Conservation (phyloP, 1,140 invertebrate genomes). For the Hyles euphorbiae region DNA sequence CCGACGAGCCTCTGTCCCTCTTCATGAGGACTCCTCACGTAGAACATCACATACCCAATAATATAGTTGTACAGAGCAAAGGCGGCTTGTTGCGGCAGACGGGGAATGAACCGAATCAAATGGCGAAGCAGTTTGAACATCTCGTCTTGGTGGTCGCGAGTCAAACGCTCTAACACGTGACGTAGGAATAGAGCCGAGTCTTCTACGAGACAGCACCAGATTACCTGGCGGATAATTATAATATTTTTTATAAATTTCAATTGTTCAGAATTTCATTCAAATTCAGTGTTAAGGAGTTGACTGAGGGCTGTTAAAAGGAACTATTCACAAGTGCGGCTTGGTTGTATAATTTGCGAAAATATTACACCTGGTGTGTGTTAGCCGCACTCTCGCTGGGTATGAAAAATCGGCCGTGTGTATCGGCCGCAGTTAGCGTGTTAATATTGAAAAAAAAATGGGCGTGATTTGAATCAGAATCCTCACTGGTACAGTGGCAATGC, state of each 20-base stretch:
- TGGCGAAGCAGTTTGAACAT: constrained; percentile 96
- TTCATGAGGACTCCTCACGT: constrained; percentile 95
- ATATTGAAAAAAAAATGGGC: too few relatives aligned
- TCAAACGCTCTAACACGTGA: constrained; percentile 96
- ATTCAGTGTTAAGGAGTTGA: background rate
- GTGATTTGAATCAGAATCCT: background rate
- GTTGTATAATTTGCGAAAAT: too few relatives aligned
- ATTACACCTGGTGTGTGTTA: too few relatives aligned
- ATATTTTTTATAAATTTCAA: background rate
- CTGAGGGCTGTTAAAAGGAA: too few relatives aligned
- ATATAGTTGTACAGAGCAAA: constrained; percentile 99
- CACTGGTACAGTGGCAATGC: background rate
- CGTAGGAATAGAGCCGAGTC: constrained; percentile 97
- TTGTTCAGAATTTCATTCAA: too few relatives aligned
- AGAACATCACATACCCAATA: constrained; percentile 99
- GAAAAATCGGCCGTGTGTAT: too few relatives aligned
- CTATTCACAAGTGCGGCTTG: too few relatives aligned
- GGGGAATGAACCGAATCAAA: constrained; percentile 93
- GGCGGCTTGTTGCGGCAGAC: constrained; percentile 97
- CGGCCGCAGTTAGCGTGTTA: too few relatives aligned
- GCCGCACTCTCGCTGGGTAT: too few relatives aligned
- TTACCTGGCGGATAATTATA: constrained; percentile 79
- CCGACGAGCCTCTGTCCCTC: constrained; percentile 95
- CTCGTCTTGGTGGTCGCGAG: constrained; percentile 95
- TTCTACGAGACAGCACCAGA: constrained; percentile 98